A percentile compares a stretch with the other conserved stretches of the same genome.
Evolutionary conservation across 2,888 invertebrate genomes (phyloP).

Genomic region (Caradrina clavipalpis): DNA sequence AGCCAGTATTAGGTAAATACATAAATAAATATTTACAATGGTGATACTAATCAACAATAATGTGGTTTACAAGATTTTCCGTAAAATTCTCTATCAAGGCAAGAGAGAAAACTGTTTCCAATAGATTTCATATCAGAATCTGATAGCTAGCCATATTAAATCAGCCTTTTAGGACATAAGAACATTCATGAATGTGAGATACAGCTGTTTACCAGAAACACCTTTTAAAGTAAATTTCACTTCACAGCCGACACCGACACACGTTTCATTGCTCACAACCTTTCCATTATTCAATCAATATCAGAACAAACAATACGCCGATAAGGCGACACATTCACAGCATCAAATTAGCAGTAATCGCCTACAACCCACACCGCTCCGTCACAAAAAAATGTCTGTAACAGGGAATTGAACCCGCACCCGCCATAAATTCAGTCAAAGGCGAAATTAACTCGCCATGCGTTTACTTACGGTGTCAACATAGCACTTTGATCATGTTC

Average conservation of each 20-base stretch:
- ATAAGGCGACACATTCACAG: conserved; percentile 47
- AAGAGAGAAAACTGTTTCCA: too few relatives aligned
- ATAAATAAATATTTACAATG: too few relatives aligned
- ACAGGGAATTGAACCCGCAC: conserved; percentile 68
- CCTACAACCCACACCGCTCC: conserved; percentile 43
- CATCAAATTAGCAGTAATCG: conserved; percentile 60
- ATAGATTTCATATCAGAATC: too few relatives aligned
- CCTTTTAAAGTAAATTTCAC: conserved; percentile 6
- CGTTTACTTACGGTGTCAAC: conserved; percentile 82
- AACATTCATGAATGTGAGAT: too few relatives aligned
- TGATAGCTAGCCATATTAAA: too few relatives aligned
- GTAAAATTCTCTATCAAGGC: too few relatives aligned
- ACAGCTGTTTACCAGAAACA: not conserved
- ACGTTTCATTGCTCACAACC: conserved; percentile 7
- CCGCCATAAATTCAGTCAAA: conserved; percentile 75
- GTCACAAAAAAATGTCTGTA: conserved; percentile 62
- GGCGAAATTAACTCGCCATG: conserved; percentile 86
- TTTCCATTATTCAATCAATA: conserved; percentile 56
- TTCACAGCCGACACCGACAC: conserved; percentile 17
- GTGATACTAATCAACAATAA: too few relatives aligned
- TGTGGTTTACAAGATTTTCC: too few relatives aligned
- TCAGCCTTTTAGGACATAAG: too few relatives aligned
- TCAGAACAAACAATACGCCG: conserved; percentile 30
- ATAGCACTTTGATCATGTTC: conserved; percentile 86
- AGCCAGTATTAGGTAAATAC: too few relatives aligned